Percentiles rank a stretch among this genome's conserved stretches.
Conservation (phyloP, 2,113 vertebrate species). For the Dromiciops gliroides region DNA sequence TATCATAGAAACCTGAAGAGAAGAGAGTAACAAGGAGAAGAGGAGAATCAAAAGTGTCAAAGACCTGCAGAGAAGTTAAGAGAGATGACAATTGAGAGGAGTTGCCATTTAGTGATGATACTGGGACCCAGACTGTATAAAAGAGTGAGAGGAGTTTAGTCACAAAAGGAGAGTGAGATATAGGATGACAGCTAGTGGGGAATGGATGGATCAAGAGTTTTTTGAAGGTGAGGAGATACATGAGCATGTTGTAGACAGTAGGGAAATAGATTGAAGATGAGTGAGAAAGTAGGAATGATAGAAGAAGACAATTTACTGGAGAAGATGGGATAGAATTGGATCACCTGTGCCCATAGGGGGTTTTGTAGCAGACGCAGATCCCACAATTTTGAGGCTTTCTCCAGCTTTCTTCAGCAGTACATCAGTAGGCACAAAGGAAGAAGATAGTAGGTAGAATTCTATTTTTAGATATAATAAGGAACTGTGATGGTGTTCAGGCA, state of each 20-base stretch:
- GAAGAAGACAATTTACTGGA: neutral
- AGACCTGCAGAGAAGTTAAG: neutral
- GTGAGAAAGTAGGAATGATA: neutral
- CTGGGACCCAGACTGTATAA: neutral
- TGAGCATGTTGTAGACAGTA: neutral
- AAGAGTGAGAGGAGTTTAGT: neutral
- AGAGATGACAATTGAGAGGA: neutral
- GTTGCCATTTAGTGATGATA: neutral
- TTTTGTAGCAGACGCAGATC: neutral
- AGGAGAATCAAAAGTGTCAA: neutral
- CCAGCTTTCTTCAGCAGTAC: neutral
- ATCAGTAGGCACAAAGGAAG: neutral
- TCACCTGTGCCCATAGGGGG: neutral
- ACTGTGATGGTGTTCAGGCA: neutral
- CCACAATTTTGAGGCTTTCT: no score
- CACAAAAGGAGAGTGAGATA: neutral
- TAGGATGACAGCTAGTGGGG: neutral
- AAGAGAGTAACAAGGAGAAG: no score
- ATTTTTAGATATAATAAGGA: neutral
- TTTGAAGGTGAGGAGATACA: neutral
- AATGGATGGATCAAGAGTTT: neutral
- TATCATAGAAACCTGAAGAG: neutral
- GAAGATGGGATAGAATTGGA: neutral
- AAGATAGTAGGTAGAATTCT: neutral
- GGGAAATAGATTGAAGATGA: neutral